phyloP scores from a whole-genome alignment of 2,113 vertebrate genomes.

The Pterophyllum scalare region DNA sequence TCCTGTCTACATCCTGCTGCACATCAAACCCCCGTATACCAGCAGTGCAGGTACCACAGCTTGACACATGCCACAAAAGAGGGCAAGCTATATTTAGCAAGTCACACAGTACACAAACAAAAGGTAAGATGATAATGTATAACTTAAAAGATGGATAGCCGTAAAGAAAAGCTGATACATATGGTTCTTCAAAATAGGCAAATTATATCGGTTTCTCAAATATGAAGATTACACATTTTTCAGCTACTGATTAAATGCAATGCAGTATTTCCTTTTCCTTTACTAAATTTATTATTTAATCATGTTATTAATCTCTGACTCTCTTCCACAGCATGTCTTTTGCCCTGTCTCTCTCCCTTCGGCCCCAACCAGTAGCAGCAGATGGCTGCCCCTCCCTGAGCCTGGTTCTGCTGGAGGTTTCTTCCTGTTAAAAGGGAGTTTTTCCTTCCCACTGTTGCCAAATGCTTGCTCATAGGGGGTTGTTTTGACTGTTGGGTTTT shows the following conservation, averaged over 20 bases:
- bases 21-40: background rate
- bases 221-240: background rate
- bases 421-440: too few relatives aligned
- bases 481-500: too few relatives aligned
- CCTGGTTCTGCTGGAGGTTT: too few relatives aligned
- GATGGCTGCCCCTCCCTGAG: too few relatives aligned
- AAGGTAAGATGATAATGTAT: background rate
- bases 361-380: too few relatives aligned
- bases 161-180: background rate
- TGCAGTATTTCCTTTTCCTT: background rate
- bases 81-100: background rate
- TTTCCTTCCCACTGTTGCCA: too few relatives aligned
- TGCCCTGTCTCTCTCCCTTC: too few relatives aligned
- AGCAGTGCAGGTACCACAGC: background rate
- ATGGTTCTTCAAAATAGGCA: background rate
- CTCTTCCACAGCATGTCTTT: too few relatives aligned
- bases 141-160: background rate
- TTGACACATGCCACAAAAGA: background rate
- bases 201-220: background rate
- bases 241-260: background rate
- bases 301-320: too few relatives aligned
- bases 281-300: background rate
- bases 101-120: background rate
- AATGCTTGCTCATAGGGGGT: too few relatives aligned
- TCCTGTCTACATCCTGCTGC: slow-evolving; percentile 65